A percentile compares a stretch with the other conserved stretches of the same genome.
These are phyloP conservation scores for Netelia inedita DNA, from an alignment of 2,888 invertebrate genomes.

Conservation along the genomic window DNA sequence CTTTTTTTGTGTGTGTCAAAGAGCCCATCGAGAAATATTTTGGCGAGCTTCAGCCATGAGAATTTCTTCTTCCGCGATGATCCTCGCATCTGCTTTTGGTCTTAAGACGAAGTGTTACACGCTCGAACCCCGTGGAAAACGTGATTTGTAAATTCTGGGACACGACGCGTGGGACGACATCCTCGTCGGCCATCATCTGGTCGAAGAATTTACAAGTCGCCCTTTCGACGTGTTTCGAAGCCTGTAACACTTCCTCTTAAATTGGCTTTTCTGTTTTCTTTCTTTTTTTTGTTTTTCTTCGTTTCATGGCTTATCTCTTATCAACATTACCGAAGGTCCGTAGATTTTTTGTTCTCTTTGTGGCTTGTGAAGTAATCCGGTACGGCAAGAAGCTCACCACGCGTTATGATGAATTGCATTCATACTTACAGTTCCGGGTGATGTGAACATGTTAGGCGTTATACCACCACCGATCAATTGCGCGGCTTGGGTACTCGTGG, in stretches of 20 bases:
- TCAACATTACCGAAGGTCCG: too few relatives aligned
- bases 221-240: too few relatives aligned
- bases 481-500: constrained; percentile 88
- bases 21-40: constrained; percentile 35
- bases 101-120: background rate
- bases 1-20: constrained; percentile 19
- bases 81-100: background rate
- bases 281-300: background rate
- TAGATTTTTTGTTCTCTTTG: constrained; percentile 5
- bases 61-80: constrained; percentile 61
- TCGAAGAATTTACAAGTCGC: too few relatives aligned
- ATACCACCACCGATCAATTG: constrained; percentile 90
- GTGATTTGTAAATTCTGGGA: too few relatives aligned
- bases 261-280: constrained; percentile 2
- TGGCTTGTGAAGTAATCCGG: constrained; percentile 58
- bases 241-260: too few relatives aligned
- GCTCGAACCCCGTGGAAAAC: background rate
- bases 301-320: background rate
- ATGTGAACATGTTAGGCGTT: constrained; percentile 89
- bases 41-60: constrained; percentile 68
- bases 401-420: constrained; percentile 62
- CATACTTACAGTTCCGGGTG: constrained; percentile 84
- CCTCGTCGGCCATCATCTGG: too few relatives aligned
- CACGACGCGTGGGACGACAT: background rate
- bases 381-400: constrained; percentile 67